Evolutionary conservation across 2,797 vertebrate species (phyloP), one percentile per base, ranked within the genome.

Genomic region (Sparidentex hasta): DNA sequence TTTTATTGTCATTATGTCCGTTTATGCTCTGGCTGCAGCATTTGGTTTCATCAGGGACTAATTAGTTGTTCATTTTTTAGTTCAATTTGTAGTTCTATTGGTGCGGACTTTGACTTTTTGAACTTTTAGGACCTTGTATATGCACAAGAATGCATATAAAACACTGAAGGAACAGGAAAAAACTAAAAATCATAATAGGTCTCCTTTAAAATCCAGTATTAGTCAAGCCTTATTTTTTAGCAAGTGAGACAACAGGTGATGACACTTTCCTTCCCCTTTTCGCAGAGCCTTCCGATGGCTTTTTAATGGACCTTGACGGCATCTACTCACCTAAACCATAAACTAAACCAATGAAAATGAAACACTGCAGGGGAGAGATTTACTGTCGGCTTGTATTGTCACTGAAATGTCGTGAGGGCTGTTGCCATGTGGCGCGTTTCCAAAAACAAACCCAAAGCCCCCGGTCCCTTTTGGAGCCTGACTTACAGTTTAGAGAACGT

Each of bases 271-370:
- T 68, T 50, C 29, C 14, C 17, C 18, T 51, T 11, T 11, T 71
- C 55, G n/a, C 23, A 72, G 64, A 81, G 20, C 21, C 57, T 50
- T 44, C 55, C 38, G 65, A 56, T 71, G 23, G 23, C 16, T 63
- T 70, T 77, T 74, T 72, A 82, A 77, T 72, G 51, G 66, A 33
- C 66, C 76, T 51, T 54, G 67, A 82, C 71, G 48, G 52, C 64
- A 50, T 25, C 66, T 25, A 21, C 56, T 14, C 54, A 27, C 47
- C 43, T 38, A 12, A 38, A 50, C 63, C 55, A 69, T 77, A 71
- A 79, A 78, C 29, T 27, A 51, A 63, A 46, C 23, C 41, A 38
- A 25, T 64, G 73, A 63, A 74, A 83, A 55, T 68, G 25, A 68
- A 63, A 41, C 61, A 66, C 11, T 25, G 61, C n/a, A 70, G 18